Percentiles rank a stretch among this genome's conserved stretches.
Evolutionary conservation across 2,113 vertebrate genomes (phyloP).

Genomic region (Columba livia): DNA sequence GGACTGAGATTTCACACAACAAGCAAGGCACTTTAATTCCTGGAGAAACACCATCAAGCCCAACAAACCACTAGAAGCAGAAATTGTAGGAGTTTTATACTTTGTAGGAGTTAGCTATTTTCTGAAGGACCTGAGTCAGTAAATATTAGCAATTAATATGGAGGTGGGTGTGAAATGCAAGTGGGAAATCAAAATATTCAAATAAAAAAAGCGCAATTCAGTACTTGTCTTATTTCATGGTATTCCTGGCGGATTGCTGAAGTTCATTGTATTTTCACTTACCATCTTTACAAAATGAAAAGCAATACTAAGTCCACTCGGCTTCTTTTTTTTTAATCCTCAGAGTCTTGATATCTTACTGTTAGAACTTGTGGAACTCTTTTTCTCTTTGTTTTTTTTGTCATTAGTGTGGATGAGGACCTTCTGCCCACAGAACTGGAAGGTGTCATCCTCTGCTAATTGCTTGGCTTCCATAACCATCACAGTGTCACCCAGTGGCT

Average conservation of each 20-base stretch:
- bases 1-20: background rate
- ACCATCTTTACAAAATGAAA: background rate
- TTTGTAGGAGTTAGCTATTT: background rate
- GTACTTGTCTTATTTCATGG: background rate
- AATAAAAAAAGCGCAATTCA: background rate
- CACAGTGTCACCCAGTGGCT: background rate
- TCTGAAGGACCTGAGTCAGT: background rate
- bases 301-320: background rate
- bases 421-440: background rate
- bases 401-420: background rate
- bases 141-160: conserved; percentile 4
- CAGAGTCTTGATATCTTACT: background rate
- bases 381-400: background rate
- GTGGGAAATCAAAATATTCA: conserved; percentile 15
- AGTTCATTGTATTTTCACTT: background rate
- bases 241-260: background rate
- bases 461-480: background rate
- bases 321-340: background rate
- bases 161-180: background rate
- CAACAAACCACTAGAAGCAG: background rate
- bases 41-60: background rate
- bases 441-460: background rate
- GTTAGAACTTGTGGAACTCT: background rate
- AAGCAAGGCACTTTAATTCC: background rate
- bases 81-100: background rate